Percentiles rank a stretch among this genome's conserved stretches.
These are phyloP conservation scores for Antigone vipio DNA, from an alignment of 2,113 vertebrate species.

Conservation along the genomic window DNA sequence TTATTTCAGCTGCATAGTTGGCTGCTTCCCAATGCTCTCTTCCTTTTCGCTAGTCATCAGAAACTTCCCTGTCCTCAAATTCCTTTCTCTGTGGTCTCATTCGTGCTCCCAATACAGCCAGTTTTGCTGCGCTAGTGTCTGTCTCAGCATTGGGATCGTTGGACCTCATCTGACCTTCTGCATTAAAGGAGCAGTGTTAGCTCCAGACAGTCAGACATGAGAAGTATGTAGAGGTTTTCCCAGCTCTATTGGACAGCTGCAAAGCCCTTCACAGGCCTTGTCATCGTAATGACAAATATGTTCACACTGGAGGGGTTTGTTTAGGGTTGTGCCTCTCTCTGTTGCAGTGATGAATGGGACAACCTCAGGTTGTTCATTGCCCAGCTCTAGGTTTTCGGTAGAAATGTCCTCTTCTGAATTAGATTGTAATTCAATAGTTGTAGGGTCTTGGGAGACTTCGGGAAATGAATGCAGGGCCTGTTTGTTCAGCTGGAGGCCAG, in stretches of 20 bases:
- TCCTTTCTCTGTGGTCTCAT: constrained; percentile 57
- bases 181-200: constrained; percentile 39
- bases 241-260: neutral
- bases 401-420: neutral
- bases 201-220: constrained; percentile 49
- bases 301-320: neutral
- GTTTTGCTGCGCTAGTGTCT: constrained; percentile 58
- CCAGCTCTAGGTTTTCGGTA: neutral
- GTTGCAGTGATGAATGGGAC: neutral
- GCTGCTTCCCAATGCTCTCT: constrained; percentile 25
- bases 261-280: neutral
- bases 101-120: neutral
- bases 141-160: neutral
- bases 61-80: constrained; percentile 44
- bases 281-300: constrained; percentile 14
- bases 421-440: neutral
- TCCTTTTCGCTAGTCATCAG: constrained; percentile 47
- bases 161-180: constrained; percentile 40
- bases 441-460: neutral
- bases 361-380: neutral
- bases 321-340: neutral
- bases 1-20: constrained; percentile 34
- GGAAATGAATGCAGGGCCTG: neutral
- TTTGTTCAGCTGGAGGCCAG: neutral
- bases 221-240: constrained; percentile 34